A percentile compares a stretch with the other conserved stretches of the same genome.
Evolutionary conservation across 2,888 invertebrate genomes (phyloP).

Genomic region (Phalera bucephala): DNA sequence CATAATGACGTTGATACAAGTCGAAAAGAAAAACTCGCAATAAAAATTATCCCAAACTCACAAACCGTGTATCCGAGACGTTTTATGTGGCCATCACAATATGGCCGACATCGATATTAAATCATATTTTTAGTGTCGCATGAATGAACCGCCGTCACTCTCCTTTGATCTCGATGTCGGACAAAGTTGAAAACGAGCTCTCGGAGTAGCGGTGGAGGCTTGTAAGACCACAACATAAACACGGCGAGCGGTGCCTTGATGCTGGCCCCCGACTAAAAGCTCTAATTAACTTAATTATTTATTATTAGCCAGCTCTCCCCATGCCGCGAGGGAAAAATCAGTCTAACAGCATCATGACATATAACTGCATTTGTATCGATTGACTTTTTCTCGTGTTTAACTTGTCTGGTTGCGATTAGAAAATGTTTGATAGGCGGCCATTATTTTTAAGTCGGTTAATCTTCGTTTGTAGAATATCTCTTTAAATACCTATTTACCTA

Average conservation of each 20-base stretch:
- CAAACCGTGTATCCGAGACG: neutral
- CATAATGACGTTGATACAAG: neutral
- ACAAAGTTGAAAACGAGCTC: neutral
- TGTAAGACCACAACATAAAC: conserved; percentile 14
- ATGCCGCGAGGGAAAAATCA: conserved; percentile 53
- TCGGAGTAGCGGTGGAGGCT: neutral
- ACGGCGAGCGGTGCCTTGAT: conserved; percentile 35
- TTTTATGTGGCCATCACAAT: conserved; percentile 9
- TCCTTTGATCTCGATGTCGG: conserved; percentile 14
- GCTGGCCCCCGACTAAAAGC: conserved; percentile 63
- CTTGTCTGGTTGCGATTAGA: conserved; percentile 20
- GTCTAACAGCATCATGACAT: conserved; percentile 49
- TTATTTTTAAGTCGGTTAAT: conserved; percentile 14
- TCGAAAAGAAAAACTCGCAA: neutral
- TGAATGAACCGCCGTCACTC: conserved; percentile 10
- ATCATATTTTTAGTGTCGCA: conserved; percentile 18
- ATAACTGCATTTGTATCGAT: conserved; percentile 59
- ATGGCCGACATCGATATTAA: conserved; percentile 13
- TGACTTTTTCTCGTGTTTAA: conserved; percentile 42
- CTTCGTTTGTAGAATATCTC: too few species aligned
- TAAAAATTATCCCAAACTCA: conserved; percentile 1
- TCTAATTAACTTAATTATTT: conserved; percentile 78
- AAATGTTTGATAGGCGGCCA: conserved; percentile 20
- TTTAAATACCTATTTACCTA: too few species aligned
- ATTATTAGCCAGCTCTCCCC: conserved; percentile 67